phyloP scores from a whole-genome alignment of 2,113 vertebrate genomes.

The Amia ocellicauda region DNA sequence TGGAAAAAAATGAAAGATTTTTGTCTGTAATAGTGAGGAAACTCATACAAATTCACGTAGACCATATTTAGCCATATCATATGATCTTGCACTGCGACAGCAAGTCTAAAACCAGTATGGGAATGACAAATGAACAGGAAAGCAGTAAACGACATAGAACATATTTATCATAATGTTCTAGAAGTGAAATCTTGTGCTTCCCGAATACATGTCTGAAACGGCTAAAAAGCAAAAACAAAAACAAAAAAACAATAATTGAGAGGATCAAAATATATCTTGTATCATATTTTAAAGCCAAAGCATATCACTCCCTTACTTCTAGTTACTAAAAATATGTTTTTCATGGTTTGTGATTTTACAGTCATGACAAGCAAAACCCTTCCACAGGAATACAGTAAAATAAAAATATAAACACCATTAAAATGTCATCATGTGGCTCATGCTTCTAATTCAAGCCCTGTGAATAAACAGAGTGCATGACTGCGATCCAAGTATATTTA shows the following conservation, averaged over 20 bases:
- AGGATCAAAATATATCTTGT: background rate
- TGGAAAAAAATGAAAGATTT: too few species aligned
- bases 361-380: background rate
- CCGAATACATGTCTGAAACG: too few species aligned
- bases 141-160: too few species aligned
- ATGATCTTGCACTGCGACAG: too few species aligned
- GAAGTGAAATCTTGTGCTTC: too few species aligned
- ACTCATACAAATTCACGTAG: too few species aligned
- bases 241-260: background rate
- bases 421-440: background rate
- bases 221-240: background rate
- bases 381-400: background rate
- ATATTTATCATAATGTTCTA: too few species aligned
- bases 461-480: background rate
- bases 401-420: constrained; percentile 8
- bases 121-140: too few species aligned
- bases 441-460: background rate
- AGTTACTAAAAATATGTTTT: constrained; percentile 7
- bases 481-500: background rate
- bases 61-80: too few species aligned
- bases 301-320: background rate
- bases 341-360: background rate
- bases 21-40: too few species aligned
- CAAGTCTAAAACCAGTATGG: too few species aligned
- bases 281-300: background rate